Evolutionary conservation across 2,888 invertebrate species (phyloP).

Genomic region (Actias luna): DNA sequence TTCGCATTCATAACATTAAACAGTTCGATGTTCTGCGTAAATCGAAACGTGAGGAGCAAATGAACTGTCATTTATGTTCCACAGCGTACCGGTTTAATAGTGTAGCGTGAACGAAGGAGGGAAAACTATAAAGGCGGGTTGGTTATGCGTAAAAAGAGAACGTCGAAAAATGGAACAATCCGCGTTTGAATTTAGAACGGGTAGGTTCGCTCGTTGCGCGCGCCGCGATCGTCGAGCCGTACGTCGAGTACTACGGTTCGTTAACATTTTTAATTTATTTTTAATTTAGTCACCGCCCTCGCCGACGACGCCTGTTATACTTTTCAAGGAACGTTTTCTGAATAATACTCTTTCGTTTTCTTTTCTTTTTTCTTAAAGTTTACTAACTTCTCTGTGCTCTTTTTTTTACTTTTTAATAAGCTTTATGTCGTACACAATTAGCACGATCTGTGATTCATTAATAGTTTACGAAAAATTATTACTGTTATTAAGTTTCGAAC

Average conservation of each 20-base stretch:
- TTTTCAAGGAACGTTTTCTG: not conserved
- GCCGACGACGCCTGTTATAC: not conserved
- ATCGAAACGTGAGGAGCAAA: conserved; percentile 23
- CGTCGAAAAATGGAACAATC: conserved; percentile 33
- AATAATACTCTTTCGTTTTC: not conserved
- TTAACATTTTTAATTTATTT: conserved; percentile 12
- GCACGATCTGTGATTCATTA: not conserved
- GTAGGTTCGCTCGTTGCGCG: conserved; percentile 20
- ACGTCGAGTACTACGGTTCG: conserved; percentile 5
- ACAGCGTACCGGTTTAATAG: conserved; percentile 41
- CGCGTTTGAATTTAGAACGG: conserved; percentile 35
- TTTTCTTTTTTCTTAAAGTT: not conserved
- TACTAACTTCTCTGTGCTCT: not conserved
- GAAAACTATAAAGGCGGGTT: conserved; percentile 33
- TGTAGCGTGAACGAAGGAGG: conserved; percentile 37
- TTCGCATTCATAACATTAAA: not conserved
- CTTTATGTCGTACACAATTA: not conserved
- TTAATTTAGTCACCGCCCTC: not conserved
- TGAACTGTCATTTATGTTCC: conserved; percentile 13
- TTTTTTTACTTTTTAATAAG: not conserved
- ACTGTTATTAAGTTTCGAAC: not conserved
- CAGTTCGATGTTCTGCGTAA: conserved; percentile 19
- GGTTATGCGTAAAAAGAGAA: conserved; percentile 30
- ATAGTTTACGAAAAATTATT: not conserved
- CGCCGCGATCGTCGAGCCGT: conserved; percentile 18